Evolutionary conservation across 92 coral and sea anemone species (phyloP), one percentile per base, ranked within the genome.

Genomic region (Porites rus): DNA sequence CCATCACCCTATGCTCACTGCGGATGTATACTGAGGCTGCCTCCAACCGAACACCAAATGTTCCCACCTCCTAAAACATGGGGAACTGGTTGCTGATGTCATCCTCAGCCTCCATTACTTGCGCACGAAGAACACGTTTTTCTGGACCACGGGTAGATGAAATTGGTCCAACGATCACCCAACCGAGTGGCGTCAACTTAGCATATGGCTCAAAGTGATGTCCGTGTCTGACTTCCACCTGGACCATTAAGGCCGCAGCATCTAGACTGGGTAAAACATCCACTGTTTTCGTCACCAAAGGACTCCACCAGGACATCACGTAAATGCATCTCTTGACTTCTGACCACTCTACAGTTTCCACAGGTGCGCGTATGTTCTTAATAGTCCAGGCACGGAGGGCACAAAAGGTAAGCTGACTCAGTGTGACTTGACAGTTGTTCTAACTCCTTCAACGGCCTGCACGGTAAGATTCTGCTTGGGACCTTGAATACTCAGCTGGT

Each of bases 331-430:
- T 76, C 80, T 89, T 85, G 51, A 89, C 73, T 38, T 89, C 82
- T 51, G 67, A 51, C 91, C 93, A 86, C 60, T 90, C 64, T 46
- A 86, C 51, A 69, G 88, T 84, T 61, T 46, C 87, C 68, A 87
- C 75, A 51, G 84, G 88, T 14, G 84, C 91, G 76, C 91, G 81
- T 66, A 86, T 90, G 77, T 62, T 82, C 65, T 81, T 91, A 25
- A 86, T 69, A 54, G 93, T 90, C 91, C 93, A 90, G n/a, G 91
- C 93, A 72, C 88, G 52, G 91, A 85, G 65, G 88, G 77, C 46
- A 87, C 86, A 69, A 89, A 77, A 20, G 92, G 92, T 21, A 89
- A 78, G 65, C 65, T 85, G 21, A 89, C 89, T 9, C 86, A 85
- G 76, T 89, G 92, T 21, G 89, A 84, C 85, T 84, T 84, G 25